Evolutionary conservation across 1,140 invertebrate genomes (phyloP).

Genomic region (Choristoneura fumiferana): DNA sequence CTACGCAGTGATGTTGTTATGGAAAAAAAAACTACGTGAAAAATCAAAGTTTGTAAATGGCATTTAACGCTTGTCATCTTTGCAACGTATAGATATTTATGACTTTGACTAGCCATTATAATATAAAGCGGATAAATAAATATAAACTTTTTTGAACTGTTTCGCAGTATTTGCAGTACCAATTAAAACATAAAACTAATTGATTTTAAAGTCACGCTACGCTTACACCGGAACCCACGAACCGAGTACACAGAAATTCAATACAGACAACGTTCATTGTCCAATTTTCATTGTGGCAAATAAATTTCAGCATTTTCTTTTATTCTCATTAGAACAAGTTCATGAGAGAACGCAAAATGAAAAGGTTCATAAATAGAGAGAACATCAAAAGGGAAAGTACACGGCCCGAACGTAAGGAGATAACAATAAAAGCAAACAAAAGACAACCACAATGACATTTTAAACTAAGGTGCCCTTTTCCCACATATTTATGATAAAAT

Average conservation of each 20-base stretch:
- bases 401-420: constrained; percentile 26
- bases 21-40: too few relatives aligned
- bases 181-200: constrained; percentile 15
- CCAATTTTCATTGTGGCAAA: neutral
- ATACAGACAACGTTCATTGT: constrained; percentile 10
- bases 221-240: too few relatives aligned
- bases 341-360: neutral
- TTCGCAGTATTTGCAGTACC: constrained; percentile 4
- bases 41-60: too few relatives aligned
- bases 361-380: constrained; percentile 20
- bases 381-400: constrained; percentile 34
- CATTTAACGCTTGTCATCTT: too few relatives aligned
- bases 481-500: constrained; percentile 33
- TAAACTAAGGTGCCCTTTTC: constrained; percentile 32
- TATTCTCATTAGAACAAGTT: neutral
- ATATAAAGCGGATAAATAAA: too few relatives aligned
- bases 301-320: constrained; percentile 12
- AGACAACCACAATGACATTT: constrained; percentile 29
- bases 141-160: too few relatives aligned
- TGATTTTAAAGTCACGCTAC: too few relatives aligned
- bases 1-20: too few relatives aligned
- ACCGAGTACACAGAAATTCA: neutral
- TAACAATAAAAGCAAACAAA: constrained; percentile 39
- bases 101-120: too few relatives aligned
- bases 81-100: too few relatives aligned